Conservation (phyloP, 1,140 invertebrate species). For the Conopomorpha cramerella region DNA sequence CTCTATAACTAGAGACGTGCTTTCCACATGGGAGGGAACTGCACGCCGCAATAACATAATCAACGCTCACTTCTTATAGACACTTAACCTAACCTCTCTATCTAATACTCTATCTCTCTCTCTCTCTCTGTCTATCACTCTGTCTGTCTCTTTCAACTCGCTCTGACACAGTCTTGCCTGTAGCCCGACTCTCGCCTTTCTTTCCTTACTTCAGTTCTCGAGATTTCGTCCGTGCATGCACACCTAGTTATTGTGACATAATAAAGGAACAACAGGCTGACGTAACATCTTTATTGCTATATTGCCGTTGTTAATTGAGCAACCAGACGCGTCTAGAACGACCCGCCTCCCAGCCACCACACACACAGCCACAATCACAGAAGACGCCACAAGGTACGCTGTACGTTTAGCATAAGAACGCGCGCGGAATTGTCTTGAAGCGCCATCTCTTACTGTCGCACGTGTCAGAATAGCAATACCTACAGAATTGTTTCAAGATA, state of each 20-base stretch:
- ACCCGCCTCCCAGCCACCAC: too few species aligned
- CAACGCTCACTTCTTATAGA: too few species aligned
- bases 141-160: constrained; percentile 41
- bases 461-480: too few species aligned
- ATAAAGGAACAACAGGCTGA: constrained; percentile 43
- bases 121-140: constrained; percentile 45
- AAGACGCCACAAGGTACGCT: too few species aligned
- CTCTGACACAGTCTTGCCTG: constrained; percentile 48
- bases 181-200: constrained; percentile 46
- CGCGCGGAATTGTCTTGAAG: too few species aligned
- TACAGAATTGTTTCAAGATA: too few species aligned
- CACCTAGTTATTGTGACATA: constrained; percentile 60
- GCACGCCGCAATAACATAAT: too few species aligned
- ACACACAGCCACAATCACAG: too few species aligned
- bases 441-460: too few species aligned
- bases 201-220: constrained; percentile 51
- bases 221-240: constrained; percentile 56
- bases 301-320: constrained; percentile 33
- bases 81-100: constrained; percentile 43
- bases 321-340: too few species aligned
- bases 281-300: too few species aligned
- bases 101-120: constrained; percentile 21
- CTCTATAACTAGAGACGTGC: not conserved
- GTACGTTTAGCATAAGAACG: too few species aligned
- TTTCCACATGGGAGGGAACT: not conserved